Base-by-base conservation (phyloP, 2,888 invertebrate genomes). In the Idaea biselata region DNA sequence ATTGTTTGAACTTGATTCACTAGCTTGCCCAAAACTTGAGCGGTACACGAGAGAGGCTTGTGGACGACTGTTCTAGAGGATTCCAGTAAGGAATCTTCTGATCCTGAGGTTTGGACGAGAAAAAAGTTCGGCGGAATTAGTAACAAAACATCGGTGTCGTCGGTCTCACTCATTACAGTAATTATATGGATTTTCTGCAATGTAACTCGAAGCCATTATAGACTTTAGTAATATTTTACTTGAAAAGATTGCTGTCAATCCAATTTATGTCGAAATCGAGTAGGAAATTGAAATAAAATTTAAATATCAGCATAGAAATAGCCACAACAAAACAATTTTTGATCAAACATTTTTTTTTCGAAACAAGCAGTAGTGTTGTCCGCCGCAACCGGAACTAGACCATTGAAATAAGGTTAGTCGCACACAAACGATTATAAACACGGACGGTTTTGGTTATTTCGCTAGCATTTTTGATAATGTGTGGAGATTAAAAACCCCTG, bases 131-230 rank as follows among this genome's bases (percentile, higher is more conserved):
- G 97, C 67, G 97, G 96, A 81, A 97, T 96, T 74, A 96, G 86
- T 74, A 97, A 87, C 69, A 97, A 93, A 77, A 96, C 94, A 87
- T 97, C 97, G 5, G 97, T 97, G 88, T 97, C 97, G 93, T 97
- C 97, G 69, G 93, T 93, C 69, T 93, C 93, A 92, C 91, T 93
- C 93, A 93, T 93, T 77, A 87, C 91, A 88, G 72, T 72, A 69
- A 71, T 63, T 74, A 65, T 66, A 69, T 62, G 32, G 60, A 67
- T 64, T 67, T 67, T 58, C 53, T 55, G 64, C 61, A 60, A 60
- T 58, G 61, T 66, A 80, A 78, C 73, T 60, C 70, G 61, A 65
- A 74, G 86, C 89, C 90, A 89, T 90, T 74, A 83, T 88, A 81
- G 63, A 44, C 11, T 44, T 2, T 44, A 1, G 14, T 44, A 44